Evolutionary conservation across 2,113 vertebrate genomes (phyloP), one percentile per base, ranked within the genome.

Genomic region (Rhagologus leucostigma): DNA sequence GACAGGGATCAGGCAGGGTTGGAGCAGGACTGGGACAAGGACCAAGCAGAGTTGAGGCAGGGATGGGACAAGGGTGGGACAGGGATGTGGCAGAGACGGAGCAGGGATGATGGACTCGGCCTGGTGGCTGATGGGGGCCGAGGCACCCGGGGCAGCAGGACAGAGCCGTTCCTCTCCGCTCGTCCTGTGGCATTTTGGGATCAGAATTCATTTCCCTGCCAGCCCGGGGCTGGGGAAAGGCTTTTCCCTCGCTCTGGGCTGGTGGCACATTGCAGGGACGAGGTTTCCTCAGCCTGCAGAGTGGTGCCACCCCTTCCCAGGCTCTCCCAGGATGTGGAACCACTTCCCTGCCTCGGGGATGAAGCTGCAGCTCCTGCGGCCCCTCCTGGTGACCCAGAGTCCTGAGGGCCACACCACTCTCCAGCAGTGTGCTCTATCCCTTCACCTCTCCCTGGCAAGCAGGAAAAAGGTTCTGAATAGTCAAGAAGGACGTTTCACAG

Each of bases 131-230:
- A 5, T 20, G 35, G 9, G 10, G 20, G 3, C 9, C 24, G 23
- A 10, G 32, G 30, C 32, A 19, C 16, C 12, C 0, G 8, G 32
- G 8, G 6, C 56, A 27, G 13, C 13, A 21, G 24, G 27, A 1
- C 49, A 9, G n/a, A 8, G 46, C 52, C 11, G 2, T 13, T 23
- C 52, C 44, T 56, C 27, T 29, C 52, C 11, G 27, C 50, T 47
- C 23, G 0, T 47, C 62, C 67, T 21, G n/a, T 7, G 46, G 37
- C 10, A 9, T 41, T 2, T 29, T 0, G 1, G 23, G 52, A 10
- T 49, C 86, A 63, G 29, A 63, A 32, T 6, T 16, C 16, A 3
- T 52, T 13, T 35, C 37, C 5, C 23, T 47, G 42, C 30, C 71
- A 35, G 57, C 13, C 57, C 55, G 6, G 59, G 23, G 42, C 12